phyloP scores from a whole-genome alignment of 1,140 invertebrate genomes.

The Spodoptera frugiperda region DNA sequence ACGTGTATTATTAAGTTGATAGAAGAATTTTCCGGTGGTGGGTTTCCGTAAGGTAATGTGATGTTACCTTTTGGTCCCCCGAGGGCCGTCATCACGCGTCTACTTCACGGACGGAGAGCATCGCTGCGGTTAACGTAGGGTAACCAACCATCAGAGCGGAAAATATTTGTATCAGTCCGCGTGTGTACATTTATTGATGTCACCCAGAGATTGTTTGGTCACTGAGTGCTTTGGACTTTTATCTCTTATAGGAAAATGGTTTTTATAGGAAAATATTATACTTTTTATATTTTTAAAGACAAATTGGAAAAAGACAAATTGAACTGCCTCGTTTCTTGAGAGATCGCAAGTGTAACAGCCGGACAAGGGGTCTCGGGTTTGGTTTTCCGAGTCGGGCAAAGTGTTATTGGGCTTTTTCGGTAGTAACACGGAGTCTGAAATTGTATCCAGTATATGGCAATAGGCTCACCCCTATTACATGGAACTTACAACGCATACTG shows the following conservation, averaged over 20 bases:
- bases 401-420: too few species aligned
- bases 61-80: conserved; percentile 37
- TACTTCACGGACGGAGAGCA: conserved; percentile 33
- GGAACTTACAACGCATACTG: too few species aligned
- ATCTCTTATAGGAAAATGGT: background rate
- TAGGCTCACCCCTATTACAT: too few species aligned
- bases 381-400: too few species aligned
- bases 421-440: too few species aligned
- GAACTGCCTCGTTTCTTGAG: too few species aligned
- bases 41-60: conserved; percentile 44
- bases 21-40: conserved; percentile 25
- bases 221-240: background rate
- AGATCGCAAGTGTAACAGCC: too few species aligned
- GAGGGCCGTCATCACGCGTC: conserved; percentile 31
- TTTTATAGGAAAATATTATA: too few species aligned
- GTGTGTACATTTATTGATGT: conserved; percentile 20
- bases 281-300: too few species aligned
- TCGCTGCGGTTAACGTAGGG: conserved; percentile 32
- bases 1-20: conserved; percentile 38
- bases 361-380: too few species aligned
- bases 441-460: too few species aligned
- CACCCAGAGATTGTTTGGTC: background rate
- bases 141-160: conserved; percentile 24
- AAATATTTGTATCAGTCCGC: conserved; percentile 9
- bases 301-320: too few species aligned